phyloP scores from a whole-genome alignment of 1,140 invertebrate genomes.

The Ridgeia piscesae region DNA sequence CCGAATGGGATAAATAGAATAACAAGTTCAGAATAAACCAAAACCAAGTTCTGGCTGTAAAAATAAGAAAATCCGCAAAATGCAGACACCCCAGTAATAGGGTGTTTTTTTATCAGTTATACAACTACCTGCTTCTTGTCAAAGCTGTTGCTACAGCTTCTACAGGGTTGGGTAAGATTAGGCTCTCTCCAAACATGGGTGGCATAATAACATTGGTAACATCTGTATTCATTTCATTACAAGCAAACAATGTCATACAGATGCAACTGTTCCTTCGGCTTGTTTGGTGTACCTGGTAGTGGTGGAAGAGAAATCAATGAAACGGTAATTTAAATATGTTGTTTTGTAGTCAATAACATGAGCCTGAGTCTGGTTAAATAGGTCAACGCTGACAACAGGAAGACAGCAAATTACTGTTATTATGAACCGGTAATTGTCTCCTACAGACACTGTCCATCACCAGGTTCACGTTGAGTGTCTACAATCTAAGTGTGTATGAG shows the following conservation, averaged over 20 bases:
- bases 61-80: no score
- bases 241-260: neutral
- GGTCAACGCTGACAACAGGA: neutral
- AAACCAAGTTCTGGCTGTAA: no score
- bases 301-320: neutral
- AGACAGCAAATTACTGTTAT: neutral
- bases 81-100: neutral
- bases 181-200: neutral
- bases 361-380: neutral
- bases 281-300: neutral
- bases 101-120: neutral
- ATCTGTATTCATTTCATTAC: neutral
- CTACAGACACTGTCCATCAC: neutral
- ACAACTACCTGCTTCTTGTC: neutral
- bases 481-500: no score
- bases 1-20: no score
- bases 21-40: no score
- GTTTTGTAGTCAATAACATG: neutral
- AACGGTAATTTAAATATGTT: neutral
- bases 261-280: neutral
- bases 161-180: neutral
- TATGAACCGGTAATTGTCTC: neutral
- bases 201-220: neutral
- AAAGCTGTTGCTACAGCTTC: neutral
- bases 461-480: no score